phyloP scores from a whole-genome alignment of 2,797 vertebrate species.

The Melanotaenia boesemani region DNA sequence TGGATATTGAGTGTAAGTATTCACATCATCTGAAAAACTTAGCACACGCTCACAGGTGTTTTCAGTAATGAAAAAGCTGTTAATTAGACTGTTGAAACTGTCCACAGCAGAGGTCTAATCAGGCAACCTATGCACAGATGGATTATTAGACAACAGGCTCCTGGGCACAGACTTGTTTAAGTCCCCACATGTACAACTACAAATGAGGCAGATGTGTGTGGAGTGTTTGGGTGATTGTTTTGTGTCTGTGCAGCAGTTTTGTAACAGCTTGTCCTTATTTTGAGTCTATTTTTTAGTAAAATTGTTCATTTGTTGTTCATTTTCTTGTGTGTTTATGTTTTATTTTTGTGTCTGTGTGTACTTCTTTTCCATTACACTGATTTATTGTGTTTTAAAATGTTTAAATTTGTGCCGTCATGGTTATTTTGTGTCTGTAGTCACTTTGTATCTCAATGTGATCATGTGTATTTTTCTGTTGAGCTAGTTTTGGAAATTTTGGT shows the following conservation, averaged over 20 bases:
- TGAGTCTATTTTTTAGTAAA: background rate
- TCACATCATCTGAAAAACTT: background rate
- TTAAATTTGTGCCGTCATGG: too few species aligned
- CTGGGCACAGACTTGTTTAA: background rate
- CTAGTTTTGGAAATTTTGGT: background rate
- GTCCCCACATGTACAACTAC: background rate
- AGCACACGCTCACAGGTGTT: background rate
- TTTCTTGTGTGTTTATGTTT: too few species aligned
- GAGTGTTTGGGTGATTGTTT: background rate
- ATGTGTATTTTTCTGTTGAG: background rate
- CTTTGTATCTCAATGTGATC: background rate
- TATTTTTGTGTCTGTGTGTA: background rate
- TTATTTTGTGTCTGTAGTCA: background rate
- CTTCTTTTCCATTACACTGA: too few species aligned
- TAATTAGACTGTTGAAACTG: background rate
- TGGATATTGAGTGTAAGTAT: conserved; percentile 97
- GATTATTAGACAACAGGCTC: conserved; percentile 1
- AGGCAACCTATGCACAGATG: background rate
- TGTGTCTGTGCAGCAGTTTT: background rate
- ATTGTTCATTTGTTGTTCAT: too few species aligned
- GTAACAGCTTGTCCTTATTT: background rate
- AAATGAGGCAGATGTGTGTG: background rate
- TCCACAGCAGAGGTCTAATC: conserved; percentile 14
- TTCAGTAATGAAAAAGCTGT: background rate
- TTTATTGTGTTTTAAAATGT: too few species aligned